Percentiles rank a stretch among this genome's conserved stretches.
phyloP scores from a whole-genome alignment of 2,113 vertebrate species.

The Pimephales promelas region DNA sequence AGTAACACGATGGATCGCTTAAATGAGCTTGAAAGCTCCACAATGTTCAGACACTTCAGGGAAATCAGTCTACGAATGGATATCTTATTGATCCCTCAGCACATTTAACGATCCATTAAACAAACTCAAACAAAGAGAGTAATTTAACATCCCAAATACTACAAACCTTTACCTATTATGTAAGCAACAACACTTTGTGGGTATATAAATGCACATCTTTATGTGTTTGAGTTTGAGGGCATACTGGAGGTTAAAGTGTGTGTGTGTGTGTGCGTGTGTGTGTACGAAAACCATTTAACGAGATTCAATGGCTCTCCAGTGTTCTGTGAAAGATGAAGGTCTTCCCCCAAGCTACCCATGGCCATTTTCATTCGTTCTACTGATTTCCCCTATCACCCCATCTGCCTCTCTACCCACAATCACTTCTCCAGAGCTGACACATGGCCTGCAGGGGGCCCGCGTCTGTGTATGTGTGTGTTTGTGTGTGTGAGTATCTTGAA shows the following conservation, averaged over 20 bases:
- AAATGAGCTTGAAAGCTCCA: background rate
- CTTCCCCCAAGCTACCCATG: constrained; percentile 3
- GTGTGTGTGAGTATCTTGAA: background rate
- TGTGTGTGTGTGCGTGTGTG: background rate
- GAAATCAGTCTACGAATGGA: background rate
- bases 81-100: background rate
- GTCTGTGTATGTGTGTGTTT: constrained; percentile 40
- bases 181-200: background rate
- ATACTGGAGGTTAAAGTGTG: background rate
- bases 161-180: background rate
- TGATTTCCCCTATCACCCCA: constrained; percentile 41
- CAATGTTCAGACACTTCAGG: background rate
- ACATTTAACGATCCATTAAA: background rate
- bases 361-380: constrained; percentile 20
- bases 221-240: background rate
- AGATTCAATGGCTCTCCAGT: constrained; percentile 1
- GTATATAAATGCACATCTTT: background rate
- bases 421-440: constrained; percentile 12
- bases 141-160: background rate
- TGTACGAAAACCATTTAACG: background rate
- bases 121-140: background rate
- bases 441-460: constrained; percentile 23
- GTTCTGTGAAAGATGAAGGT: constrained; percentile 28
- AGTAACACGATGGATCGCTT: background rate
- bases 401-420: constrained; percentile 25